Conservation (phyloP, 2,113 vertebrate species). For the Oriolus oriolus region DNA sequence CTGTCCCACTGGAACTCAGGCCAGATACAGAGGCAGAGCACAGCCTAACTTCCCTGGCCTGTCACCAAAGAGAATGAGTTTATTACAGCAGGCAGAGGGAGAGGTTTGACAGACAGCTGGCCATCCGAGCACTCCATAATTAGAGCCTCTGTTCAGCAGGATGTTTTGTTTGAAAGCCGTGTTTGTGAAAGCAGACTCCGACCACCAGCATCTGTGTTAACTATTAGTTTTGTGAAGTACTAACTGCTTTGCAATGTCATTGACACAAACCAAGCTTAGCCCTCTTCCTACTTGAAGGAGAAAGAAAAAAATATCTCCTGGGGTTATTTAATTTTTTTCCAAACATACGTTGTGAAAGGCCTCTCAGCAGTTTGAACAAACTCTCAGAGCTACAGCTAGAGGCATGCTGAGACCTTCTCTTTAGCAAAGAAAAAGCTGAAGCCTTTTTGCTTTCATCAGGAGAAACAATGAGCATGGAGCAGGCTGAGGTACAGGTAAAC, state of each 20-base stretch:
- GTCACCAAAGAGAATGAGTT: slow-evolving; percentile 23
- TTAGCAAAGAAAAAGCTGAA: background rate
- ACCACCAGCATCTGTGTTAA: slow-evolving; percentile 17
- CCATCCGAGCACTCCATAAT: background rate
- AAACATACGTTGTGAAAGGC: slow-evolving; percentile 32
- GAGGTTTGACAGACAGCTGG: slow-evolving; percentile 39
- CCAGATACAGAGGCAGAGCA: background rate
- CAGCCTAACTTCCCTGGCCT: background rate
- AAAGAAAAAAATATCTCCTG: slow-evolving; percentile 4
- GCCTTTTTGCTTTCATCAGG: background rate
- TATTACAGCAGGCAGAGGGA: background rate
- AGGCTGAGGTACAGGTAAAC: background rate
- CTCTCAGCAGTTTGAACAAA: background rate
- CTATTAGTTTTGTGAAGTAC: slow-evolving; percentile 34
- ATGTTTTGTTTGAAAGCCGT: background rate
- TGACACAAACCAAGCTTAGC: slow-evolving; percentile 26
- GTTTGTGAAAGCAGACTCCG: slow-evolving; percentile 27
- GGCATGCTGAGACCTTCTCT: slow-evolving; percentile 23
- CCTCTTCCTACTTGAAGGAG: background rate
- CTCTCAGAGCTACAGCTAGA: slow-evolving; percentile 19
- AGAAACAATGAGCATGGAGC: background rate
- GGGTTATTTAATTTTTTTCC: slow-evolving; percentile 36
- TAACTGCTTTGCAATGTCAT: slow-evolving; percentile 21
- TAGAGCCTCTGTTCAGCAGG: slow-evolving; percentile 16
- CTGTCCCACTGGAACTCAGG: background rate